Conservation (phyloP, 2,797 vertebrate genomes). For the Sebastes cheni region DNA sequence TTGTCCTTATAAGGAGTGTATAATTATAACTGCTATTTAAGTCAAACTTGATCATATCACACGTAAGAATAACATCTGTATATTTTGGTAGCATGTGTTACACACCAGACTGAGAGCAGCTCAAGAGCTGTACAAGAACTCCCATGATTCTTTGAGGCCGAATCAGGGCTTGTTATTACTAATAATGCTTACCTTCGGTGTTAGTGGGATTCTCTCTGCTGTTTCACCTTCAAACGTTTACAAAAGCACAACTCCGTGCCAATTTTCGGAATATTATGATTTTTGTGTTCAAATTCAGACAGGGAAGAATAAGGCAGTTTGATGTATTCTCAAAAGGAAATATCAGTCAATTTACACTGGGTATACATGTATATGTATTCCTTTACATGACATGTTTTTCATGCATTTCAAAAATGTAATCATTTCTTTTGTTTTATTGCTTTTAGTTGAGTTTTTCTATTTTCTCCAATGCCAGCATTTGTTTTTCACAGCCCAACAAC, state of each 20-base stretch:
- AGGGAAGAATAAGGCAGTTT: not conserved
- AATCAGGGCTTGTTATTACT: not conserved
- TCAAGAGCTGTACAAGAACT: not conserved
- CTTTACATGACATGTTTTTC: not conserved
- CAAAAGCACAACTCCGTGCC: not conserved
- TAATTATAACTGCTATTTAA: conserved; percentile 32
- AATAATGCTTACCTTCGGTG: not conserved
- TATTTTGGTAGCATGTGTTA: conserved; percentile 12
- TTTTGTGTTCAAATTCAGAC: not conserved
- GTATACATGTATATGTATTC: too few relatives aligned
- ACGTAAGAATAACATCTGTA: conserved; percentile 31
- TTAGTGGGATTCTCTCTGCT: not conserved
- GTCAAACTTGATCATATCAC: conserved; percentile 39
- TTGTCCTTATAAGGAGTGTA: conserved; percentile 50
- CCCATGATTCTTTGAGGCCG: not conserved
- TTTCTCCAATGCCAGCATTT: not conserved
- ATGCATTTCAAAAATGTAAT: not conserved
- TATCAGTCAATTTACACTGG: not conserved
- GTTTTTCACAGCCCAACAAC: not conserved
- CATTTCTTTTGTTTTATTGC: not conserved
- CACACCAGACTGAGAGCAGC: not conserved
- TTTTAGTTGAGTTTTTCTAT: not conserved
- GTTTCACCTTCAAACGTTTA: not conserved
- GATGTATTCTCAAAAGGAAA: not conserved
- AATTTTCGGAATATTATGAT: not conserved